These are phyloP conservation scores for Lophotriccus pileatus DNA, from an alignment of 2,797 vertebrate genomes.

Conservation along the genomic window DNA sequence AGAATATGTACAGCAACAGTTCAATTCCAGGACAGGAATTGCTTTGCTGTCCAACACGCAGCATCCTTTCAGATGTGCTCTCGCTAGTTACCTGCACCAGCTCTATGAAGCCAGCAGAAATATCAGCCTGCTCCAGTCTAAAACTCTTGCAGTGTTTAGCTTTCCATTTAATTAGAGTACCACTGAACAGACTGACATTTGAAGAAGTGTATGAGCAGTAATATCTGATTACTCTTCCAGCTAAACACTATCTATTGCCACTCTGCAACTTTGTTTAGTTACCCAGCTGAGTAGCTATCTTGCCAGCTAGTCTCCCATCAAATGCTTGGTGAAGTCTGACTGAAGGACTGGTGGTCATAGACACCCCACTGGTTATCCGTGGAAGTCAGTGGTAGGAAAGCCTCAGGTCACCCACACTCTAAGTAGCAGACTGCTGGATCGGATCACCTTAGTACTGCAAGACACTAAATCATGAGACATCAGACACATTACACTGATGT, in stretches of 20 bases:
- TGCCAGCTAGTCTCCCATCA: neutral
- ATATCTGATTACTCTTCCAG: neutral
- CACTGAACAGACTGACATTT: neutral
- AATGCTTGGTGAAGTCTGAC: neutral
- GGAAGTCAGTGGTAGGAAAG: neutral
- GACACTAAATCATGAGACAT: neutral
- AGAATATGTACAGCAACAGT: neutral
- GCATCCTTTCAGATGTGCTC: neutral
- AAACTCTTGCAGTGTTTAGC: neutral
- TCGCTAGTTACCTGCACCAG: neutral
- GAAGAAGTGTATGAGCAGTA: neutral
- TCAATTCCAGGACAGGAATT: neutral
- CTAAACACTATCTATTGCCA: neutral
- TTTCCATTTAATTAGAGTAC: neutral
- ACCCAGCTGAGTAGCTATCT: neutral
- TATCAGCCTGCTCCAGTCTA: neutral
- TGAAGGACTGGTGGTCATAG: neutral
- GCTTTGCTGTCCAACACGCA: accelerated
- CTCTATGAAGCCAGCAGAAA: neutral
- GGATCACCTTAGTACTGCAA: neutral
- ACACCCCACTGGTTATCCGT: neutral
- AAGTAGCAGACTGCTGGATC: neutral
- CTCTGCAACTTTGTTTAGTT: neutral
- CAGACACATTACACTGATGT: neutral
- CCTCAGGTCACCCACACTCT: neutral